Percentiles rank a stretch among this genome's conserved stretches.
phyloP scores from a whole-genome alignment of 2,888 invertebrate species.

The Emmelina monodactyla region DNA sequence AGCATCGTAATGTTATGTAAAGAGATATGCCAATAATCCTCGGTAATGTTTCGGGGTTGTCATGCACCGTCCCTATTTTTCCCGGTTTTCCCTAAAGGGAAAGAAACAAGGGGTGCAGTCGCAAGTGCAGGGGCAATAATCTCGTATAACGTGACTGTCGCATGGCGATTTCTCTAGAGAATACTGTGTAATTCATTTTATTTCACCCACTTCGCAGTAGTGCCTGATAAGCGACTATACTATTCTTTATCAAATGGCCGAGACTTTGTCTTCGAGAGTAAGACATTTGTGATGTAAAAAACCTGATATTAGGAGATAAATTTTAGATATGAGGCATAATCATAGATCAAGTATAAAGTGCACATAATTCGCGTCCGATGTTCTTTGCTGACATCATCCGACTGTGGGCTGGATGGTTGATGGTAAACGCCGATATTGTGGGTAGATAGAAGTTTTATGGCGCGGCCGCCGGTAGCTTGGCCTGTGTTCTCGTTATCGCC shows the following conservation, averaged over 20 bases:
- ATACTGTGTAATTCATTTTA: constrained; percentile 39
- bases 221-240: no score
- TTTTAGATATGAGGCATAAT: no score
- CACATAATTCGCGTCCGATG: no score
- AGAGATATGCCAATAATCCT: constrained; percentile 54
- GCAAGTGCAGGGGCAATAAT: constrained; percentile 51
- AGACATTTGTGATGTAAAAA: no score
- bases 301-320: no score
- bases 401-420: constrained; percentile 22
- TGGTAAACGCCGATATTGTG: constrained; percentile 40
- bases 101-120: constrained; percentile 42
- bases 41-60: constrained; percentile 42
- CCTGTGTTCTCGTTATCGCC: constrained; percentile 55
- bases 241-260: no score
- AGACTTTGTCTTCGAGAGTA: no score
- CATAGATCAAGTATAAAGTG: no score
- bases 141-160: constrained; percentile 45
- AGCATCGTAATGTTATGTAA: constrained; percentile 43
- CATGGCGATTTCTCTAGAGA: constrained; percentile 33
- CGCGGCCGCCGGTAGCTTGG: constrained; percentile 40
- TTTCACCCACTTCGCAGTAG: no score
- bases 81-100: constrained; percentile 19
- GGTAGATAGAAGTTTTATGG: constrained; percentile 52
- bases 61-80: constrained; percentile 41
- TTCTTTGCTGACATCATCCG: constrained; percentile 38